A percentile compares a stretch with the other conserved stretches of the same genome.
Evolutionary conservation across 2,797 vertebrate genomes (phyloP).

Genomic region (Oreochromis grahami): DNA sequence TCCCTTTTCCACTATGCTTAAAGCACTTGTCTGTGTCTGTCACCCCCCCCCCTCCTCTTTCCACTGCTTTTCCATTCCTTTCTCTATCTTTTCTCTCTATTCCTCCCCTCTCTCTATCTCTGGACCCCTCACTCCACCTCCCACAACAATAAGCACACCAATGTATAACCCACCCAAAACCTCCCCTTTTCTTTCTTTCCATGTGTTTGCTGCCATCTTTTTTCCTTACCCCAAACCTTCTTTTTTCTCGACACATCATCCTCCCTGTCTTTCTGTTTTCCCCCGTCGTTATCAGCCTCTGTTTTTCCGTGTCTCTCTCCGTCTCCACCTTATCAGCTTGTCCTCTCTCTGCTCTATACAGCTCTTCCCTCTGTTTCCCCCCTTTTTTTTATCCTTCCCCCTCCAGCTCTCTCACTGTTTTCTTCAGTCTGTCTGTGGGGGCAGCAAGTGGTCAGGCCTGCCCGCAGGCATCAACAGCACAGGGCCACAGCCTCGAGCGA

Average conservation of each 20-base stretch:
- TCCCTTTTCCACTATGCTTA: slow-evolving; percentile 43
- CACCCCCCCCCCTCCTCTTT: slow-evolving; percentile 32
- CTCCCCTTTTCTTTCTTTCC: slow-evolving; percentile 6
- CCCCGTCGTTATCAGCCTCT: slow-evolving; percentile 34
- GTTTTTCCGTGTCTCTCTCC: slow-evolving; percentile 20
- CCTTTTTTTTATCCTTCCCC: not conserved
- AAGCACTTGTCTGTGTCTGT: slow-evolving; percentile 29
- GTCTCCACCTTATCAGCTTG: slow-evolving; percentile 52
- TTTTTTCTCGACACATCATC: not conserved
- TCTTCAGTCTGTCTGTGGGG: slow-evolving; percentile 41
- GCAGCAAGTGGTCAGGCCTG: slow-evolving; percentile 59
- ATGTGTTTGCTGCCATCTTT: slow-evolving; percentile 18
- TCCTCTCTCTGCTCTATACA: slow-evolving; percentile 25
- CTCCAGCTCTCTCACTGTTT: slow-evolving; percentile 15
- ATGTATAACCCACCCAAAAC: not conserved
- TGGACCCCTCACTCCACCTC: slow-evolving; percentile 2
- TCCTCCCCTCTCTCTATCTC: not conserved
- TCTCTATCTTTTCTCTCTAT: slow-evolving; percentile 1
- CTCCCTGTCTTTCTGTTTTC: not conserved
- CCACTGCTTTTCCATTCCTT: slow-evolving; percentile 27
- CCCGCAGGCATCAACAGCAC: slow-evolving; percentile 56
- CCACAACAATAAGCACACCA: slow-evolving; percentile 31
- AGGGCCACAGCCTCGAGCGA: slow-evolving; percentile 45
- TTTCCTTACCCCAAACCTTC: not conserved
- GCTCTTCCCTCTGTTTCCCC: not conserved